Conservation (phyloP, 2,888 invertebrate species). For the Dorcus hopei region DNA sequence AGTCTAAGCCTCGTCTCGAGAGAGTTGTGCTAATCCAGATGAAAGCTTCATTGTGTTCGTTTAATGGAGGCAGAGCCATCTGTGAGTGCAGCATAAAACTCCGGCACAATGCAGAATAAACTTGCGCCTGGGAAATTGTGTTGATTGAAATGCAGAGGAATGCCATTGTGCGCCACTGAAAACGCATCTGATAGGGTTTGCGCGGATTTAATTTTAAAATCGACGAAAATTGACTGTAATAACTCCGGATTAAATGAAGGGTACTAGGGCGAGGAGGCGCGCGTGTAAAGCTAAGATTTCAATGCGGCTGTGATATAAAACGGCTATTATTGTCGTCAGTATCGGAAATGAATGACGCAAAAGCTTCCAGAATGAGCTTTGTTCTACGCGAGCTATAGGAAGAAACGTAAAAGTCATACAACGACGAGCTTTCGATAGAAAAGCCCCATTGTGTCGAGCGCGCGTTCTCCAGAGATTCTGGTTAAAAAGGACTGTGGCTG, state of each 20-base stretch:
- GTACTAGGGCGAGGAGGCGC: constrained; percentile 14
- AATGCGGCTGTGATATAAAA: constrained; percentile 43
- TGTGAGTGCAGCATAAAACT: constrained; percentile 38
- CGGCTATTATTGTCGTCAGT: constrained; percentile 44
- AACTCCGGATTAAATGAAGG: constrained; percentile 14
- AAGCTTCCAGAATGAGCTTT: constrained; percentile 48
- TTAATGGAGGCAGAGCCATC: constrained; percentile 44
- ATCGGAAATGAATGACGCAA: constrained; percentile 46
- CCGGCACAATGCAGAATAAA: constrained; percentile 33
- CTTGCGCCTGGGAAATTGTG: constrained; percentile 42
- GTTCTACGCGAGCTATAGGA: constrained; percentile 44
- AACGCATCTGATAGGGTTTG: constrained; percentile 26
- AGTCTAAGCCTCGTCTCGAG: constrained; percentile 37
- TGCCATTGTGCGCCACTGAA: constrained; percentile 20
- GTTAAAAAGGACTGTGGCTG: constrained; percentile 46
- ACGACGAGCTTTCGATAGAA: constrained; percentile 45
- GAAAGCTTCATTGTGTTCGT: constrained; percentile 44
- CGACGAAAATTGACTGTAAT: constrained; percentile 1
- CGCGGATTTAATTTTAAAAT: constrained; percentile 16
- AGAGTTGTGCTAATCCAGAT: constrained; percentile 47
- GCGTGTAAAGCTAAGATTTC: constrained; percentile 31
- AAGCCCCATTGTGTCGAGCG: constrained; percentile 42
- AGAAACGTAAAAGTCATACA: constrained; percentile 49
- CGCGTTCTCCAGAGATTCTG: constrained; percentile 43
- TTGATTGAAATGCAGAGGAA: constrained; percentile 44